Conservation (phyloP, 1,140 invertebrate genomes). For the Papilio machaon region DNA sequence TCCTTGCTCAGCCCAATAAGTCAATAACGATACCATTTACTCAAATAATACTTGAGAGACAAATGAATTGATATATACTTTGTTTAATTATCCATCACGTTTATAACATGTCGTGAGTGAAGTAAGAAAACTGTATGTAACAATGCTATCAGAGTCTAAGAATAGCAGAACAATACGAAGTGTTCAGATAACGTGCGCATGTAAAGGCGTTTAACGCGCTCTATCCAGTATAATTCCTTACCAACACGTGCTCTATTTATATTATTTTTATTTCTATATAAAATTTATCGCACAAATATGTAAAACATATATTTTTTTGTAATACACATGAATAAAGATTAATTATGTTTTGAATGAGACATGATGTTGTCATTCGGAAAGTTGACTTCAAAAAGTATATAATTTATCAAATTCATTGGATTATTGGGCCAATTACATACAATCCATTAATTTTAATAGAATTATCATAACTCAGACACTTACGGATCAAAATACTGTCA, state of each 20-base stretch:
- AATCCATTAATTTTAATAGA: background rate
- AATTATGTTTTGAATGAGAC: background rate
- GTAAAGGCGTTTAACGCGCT: constrained; percentile 33
- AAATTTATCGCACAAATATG: background rate
- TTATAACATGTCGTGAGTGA: background rate
- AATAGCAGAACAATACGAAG: constrained; percentile 50
- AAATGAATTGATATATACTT: background rate
- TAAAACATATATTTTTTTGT: background rate
- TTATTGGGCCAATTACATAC: background rate
- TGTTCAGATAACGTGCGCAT: constrained; percentile 48
- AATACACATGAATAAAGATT: background rate
- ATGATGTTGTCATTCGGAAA: background rate
- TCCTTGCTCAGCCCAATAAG: background rate
- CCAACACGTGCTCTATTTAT: background rate
- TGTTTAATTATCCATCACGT: constrained; percentile 1
- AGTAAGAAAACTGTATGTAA: constrained; percentile 42
- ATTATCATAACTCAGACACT: background rate
- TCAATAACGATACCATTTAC: background rate
- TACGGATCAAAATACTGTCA: background rate
- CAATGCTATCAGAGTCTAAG: constrained; percentile 52
- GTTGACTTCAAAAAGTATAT: background rate
- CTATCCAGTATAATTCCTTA: constrained; percentile 10
- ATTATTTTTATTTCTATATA: background rate
- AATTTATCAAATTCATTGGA: background rate
- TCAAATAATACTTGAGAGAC: background rate